Base-by-base conservation (phyloP, 1,140 invertebrate genomes). In the Pogonomyrmex californicus region DNA sequence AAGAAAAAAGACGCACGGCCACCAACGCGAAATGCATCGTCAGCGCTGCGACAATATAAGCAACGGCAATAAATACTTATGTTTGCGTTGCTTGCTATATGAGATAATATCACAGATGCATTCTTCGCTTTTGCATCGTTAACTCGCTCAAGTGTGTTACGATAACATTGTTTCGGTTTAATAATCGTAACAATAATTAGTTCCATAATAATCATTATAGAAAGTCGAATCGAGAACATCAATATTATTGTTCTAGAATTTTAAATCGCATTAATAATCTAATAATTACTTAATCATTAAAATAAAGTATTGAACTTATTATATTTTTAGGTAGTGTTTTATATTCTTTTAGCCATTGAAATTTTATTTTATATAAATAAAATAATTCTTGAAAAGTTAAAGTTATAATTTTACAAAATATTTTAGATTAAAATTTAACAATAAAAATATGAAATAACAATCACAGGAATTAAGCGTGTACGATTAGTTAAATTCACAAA, bases 51-150 rank as follows among this genome's bases (percentile, higher is more conserved):
- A 83, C 33, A 33, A 49, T 75, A 60, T 62, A 73, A 73, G 68
- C 54, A 60, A 62, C 12, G 7, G 68, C 51, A 83, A 75, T 83
- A 83, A 83, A 73, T 83, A 75, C 79, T 81, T 47, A 73, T 83
- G 68, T 75, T 81, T 83, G 54, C 38, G 12, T 73, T 58, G 41
- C 36, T 58, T n/a, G 12, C 3, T 30, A 51, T 41, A 12, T 71
- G 79, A 41, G 4, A 41, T 62, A 30, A 38, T 75, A 83, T 7
- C 41, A 38, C 68, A 38, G 33, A 83, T 75, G 54, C 54, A 75
- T 75, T 60, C 17, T 73, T 83, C n/a, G 41, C 30, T 30, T 54
- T 56, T 6, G 54, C 51, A 12, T 82, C 79, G 66, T 82, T 83
- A 75, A 17, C 30, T 60, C 41, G 41, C 49, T 54, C 38, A 81